Conservation (phyloP, 2,888 invertebrate genomes). For the Eupithecia tripunctaria region DNA sequence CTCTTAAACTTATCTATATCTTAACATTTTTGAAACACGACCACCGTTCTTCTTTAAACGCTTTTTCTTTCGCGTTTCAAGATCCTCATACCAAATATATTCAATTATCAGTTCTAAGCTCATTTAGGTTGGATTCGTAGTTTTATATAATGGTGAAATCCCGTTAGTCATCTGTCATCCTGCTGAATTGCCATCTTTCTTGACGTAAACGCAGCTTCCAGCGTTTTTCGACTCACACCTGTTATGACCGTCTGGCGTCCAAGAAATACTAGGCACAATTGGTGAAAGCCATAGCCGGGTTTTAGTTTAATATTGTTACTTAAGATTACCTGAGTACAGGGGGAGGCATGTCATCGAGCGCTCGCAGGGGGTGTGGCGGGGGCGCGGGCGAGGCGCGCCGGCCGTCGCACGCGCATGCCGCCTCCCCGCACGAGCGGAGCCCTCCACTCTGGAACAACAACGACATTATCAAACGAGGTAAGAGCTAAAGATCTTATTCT, state of each 20-base stretch:
- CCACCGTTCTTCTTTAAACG: too few species aligned
- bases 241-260: too few species aligned
- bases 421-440: slow-evolving; percentile 74
- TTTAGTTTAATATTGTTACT: too few species aligned
- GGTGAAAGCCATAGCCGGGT: too few species aligned
- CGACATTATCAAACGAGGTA: not conserved
- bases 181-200: too few species aligned
- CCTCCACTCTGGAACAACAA: slow-evolving; percentile 75
- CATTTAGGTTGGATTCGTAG: not conserved
- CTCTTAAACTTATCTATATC: too few species aligned
- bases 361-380: slow-evolving; percentile 80
- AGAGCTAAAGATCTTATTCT: too few species aligned
- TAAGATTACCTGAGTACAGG: slow-evolving; percentile 73
- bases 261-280: too few species aligned
- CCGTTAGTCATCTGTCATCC: too few species aligned
- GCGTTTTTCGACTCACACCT: too few species aligned
- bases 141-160: not conserved
- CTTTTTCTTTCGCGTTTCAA: not conserved
- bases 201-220: too few species aligned
- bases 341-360: slow-evolving; percentile 75
- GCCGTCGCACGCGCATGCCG: slow-evolving; percentile 74
- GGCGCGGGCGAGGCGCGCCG: slow-evolving; percentile 63
- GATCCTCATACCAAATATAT: not conserved
- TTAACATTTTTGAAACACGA: too few species aligned
- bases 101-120: not conserved